These are phyloP conservation scores for Drosophila kanekoi DNA, from an alignment of 2,888 invertebrate species.

Conservation along the genomic window DNA sequence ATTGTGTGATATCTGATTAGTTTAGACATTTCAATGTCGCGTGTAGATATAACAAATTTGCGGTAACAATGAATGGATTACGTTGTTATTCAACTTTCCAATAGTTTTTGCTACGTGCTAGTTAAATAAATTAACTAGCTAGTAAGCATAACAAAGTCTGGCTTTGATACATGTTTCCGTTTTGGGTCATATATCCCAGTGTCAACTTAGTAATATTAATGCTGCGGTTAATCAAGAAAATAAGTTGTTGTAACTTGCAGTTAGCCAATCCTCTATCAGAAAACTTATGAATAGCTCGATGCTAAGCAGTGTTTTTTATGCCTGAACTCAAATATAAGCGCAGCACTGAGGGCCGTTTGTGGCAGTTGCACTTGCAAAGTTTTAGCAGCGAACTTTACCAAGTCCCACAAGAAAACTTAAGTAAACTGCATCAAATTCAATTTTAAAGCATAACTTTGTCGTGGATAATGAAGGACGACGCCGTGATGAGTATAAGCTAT, in stretches of 20 bases:
- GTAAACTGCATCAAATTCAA: conserved; percentile 69
- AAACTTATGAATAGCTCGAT: conserved; percentile 4
- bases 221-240: conserved; percentile 1
- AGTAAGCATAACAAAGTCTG: neutral
- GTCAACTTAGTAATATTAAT: conserved; percentile 3
- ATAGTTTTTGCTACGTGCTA: neutral
- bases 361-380: conserved; percentile 20
- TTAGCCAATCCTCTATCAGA: neutral
- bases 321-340: conserved; percentile 5
- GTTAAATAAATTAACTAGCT: conserved; percentile 6
- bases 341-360: neutral
- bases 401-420: conserved; percentile 59
- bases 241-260: neutral
- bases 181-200: too few species aligned
- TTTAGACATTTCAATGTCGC: too few species aligned
- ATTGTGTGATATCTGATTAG: too few species aligned
- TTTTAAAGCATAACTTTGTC: conserved; percentile 51
- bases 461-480: conserved; percentile 30
- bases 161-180: too few species aligned
- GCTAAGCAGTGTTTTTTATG: conserved; percentile 1
- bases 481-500: conserved; percentile 29
- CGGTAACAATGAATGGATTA: too few species aligned
- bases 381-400: conserved; percentile 35
- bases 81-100: too few species aligned
- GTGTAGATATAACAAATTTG: too few species aligned